These are phyloP conservation scores for Myotis davidii DNA, from an alignment of 2,113 vertebrate species.

Conservation along the genomic window DNA sequence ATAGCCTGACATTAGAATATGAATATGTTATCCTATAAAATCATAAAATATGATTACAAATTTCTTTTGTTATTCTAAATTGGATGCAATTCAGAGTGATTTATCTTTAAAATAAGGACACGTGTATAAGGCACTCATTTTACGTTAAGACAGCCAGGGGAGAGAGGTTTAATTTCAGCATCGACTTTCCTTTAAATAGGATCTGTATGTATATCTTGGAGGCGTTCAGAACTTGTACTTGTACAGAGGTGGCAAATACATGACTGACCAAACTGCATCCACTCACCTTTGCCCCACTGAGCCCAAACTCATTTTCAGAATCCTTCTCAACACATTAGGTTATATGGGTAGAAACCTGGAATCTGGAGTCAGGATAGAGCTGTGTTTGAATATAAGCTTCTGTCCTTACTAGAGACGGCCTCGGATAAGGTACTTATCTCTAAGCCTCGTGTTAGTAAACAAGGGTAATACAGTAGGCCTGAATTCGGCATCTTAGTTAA, in stretches of 20 bases:
- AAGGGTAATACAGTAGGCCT: neutral
- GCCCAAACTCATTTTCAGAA: neutral
- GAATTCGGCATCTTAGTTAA: neutral
- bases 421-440: neutral
- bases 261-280: neutral
- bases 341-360: neutral
- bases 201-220: neutral
- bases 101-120: slow-evolving; percentile 28
- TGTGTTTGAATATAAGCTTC: neutral
- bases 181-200: neutral
- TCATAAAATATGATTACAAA: neutral
- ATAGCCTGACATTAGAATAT: neutral
- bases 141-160: neutral
- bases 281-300: neutral
- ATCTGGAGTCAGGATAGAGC: neutral
- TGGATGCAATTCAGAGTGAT: neutral
- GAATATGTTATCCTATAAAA: neutral
- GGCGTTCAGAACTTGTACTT: neutral
- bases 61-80: slow-evolving; percentile 32
- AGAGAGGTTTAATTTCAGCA: neutral
- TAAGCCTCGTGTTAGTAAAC: neutral
- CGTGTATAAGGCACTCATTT: neutral
- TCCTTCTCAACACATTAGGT: neutral
- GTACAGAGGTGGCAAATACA: neutral
- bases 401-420: neutral